These are phyloP conservation scores for Synchiropus splendidus DNA, from an alignment of 2,113 vertebrate species.

Conservation along the genomic window DNA sequence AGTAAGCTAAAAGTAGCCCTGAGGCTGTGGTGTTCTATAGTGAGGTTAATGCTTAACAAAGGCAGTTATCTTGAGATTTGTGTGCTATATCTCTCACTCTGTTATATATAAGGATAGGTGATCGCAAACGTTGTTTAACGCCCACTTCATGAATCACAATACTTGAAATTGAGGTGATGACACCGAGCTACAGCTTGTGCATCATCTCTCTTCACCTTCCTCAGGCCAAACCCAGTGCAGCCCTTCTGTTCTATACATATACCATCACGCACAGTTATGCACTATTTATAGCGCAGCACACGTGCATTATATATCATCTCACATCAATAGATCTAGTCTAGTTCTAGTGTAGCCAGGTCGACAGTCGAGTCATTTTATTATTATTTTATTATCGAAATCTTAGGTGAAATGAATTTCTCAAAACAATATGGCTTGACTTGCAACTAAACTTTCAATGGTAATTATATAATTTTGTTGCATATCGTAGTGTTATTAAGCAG, in stretches of 20 bases:
- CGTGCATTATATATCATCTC: constrained; percentile 10
- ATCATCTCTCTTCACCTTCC: constrained; percentile 39
- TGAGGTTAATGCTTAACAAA: neutral
- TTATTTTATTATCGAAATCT: too few relatives aligned
- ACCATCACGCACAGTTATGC: constrained; percentile 17
- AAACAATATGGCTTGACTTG: too few relatives aligned
- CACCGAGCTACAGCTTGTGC: constrained; percentile 31
- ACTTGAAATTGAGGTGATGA: constrained; percentile 37
- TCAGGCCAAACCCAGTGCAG: constrained; percentile 29
- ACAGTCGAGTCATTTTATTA: too few relatives aligned
- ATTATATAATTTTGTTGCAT: too few relatives aligned
- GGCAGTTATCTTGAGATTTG: too few relatives aligned
- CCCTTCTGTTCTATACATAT: constrained; percentile 38
- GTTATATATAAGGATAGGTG: constrained; percentile 28
- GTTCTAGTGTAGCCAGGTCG: too few relatives aligned
- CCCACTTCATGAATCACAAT: constrained; percentile 51
- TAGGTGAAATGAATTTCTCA: too few relatives aligned
- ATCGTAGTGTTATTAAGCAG: too few relatives aligned
- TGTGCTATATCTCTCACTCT: neutral
- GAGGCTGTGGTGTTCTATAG: neutral
- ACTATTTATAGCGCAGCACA: constrained; percentile 20
- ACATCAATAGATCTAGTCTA: neutral
- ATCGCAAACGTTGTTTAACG: constrained; percentile 34
- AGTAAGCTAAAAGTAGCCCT: constrained; percentile 23
- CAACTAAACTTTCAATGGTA: too few relatives aligned